Conservation (phyloP, 2,888 invertebrate genomes). For the Amblyjoppa proteus region DNA sequence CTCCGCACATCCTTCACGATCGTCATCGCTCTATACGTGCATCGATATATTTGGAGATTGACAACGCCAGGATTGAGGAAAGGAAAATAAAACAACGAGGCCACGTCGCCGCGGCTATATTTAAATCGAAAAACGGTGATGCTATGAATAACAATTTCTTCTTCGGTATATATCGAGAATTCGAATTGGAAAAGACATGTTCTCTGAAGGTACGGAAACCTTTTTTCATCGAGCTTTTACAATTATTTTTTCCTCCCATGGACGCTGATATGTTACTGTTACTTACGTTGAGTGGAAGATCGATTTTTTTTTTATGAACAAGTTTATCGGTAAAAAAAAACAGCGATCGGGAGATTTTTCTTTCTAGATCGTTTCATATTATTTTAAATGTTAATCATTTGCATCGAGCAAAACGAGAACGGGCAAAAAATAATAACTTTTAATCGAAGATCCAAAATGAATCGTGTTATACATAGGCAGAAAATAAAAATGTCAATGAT, state of each 20-base stretch:
- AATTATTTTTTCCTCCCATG: neutral
- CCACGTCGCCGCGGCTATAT: neutral
- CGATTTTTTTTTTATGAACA: no score
- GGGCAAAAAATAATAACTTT: no score
- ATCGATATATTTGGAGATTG: slow-evolving; percentile 34
- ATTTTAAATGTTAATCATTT: neutral
- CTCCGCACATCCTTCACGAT: neutral
- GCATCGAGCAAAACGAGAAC: no score
- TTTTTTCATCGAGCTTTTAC: neutral
- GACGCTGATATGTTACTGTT: neutral
- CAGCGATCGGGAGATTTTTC: no score
- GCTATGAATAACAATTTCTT: neutral
- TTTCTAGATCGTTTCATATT: neutral
- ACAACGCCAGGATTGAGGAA: neutral
- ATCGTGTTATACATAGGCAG: no score
- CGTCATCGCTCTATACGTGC: slow-evolving; percentile 20
- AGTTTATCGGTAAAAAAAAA: no score
- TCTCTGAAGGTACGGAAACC: neutral
- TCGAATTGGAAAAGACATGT: neutral
- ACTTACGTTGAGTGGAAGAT: no score
- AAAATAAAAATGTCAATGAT: no score
- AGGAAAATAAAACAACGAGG: slow-evolving; percentile 10
- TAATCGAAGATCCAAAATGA: no score
- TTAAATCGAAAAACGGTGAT: neutral
- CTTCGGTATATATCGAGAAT: neutral